phyloP scores from a whole-genome alignment of 1,140 invertebrate species.

The Bombus sibiricus region DNA sequence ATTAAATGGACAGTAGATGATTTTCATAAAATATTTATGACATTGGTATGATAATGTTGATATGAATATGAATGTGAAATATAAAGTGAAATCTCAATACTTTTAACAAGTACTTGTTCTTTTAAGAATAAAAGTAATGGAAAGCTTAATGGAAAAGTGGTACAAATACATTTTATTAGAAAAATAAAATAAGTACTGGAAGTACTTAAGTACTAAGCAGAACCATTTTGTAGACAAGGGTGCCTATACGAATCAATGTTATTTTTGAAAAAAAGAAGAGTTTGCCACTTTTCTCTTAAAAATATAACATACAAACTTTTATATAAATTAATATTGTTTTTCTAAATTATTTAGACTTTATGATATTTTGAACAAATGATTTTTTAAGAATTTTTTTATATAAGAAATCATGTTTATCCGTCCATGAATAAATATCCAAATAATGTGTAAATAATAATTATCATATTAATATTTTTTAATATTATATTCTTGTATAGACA shows the following conservation, averaged over 20 bases:
- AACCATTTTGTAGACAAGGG: too few relatives aligned
- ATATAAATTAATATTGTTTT: neutral
- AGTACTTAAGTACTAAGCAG: too few relatives aligned
- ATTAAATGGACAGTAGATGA: neutral
- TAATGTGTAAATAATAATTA: conserved; percentile 39
- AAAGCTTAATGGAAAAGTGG: too few relatives aligned
- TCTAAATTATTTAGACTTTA: neutral
- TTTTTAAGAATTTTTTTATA: neutral
- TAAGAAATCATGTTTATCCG: conserved; percentile 40
- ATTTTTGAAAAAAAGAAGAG: neutral
- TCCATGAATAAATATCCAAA: conserved; percentile 58
- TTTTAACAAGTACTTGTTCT: neutral
- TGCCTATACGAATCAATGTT: neutral
- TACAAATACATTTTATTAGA: neutral
- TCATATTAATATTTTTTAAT: conserved; percentile 26
- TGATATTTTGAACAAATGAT: neutral
- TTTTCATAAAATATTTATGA: neutral
- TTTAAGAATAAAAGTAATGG: neutral
- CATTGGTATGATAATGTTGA: neutral
- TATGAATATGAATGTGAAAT: neutral
- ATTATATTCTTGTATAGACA: conserved; percentile 7
- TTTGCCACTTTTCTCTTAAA: neutral
- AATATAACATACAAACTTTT: neutral
- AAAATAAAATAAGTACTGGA: too few relatives aligned
- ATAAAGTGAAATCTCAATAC: neutral